Percentiles rank a stretch among this genome's conserved stretches.
Evolutionary conservation across 2,113 vertebrate species (phyloP).

Genomic region (Rhineura floridana): DNA sequence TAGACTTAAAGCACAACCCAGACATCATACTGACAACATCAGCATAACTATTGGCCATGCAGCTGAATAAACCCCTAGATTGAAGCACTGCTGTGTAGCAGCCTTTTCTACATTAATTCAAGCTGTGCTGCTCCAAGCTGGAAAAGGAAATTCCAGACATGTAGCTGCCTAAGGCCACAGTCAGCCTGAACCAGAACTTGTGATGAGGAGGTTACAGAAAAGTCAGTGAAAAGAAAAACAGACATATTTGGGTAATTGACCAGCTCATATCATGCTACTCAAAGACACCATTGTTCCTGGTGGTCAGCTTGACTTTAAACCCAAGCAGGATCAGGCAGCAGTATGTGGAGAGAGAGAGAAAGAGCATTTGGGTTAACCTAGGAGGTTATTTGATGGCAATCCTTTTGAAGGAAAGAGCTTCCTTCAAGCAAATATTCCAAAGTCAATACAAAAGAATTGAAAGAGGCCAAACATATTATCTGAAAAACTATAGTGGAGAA

Average conservation of each 20-base stretch:
- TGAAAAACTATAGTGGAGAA: not conserved
- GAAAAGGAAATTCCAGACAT: constrained; percentile 69
- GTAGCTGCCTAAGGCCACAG: constrained; percentile 55
- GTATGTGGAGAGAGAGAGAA: not conserved
- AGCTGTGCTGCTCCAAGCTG: constrained; percentile 53
- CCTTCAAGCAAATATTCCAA: not conserved
- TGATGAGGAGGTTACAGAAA: constrained; percentile 66
- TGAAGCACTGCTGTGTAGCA: constrained; percentile 35
- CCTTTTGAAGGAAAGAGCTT: not conserved
- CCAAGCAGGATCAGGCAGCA: not conserved
- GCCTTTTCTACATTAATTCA: constrained; percentile 56
- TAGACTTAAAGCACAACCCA: not conserved
- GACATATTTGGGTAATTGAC: constrained; percentile 36
- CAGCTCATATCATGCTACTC: constrained; percentile 24
- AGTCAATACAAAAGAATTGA: not conserved
- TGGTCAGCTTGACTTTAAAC: constrained; percentile 12
- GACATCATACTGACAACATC: not conserved
- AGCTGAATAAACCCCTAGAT: constrained; percentile 64
- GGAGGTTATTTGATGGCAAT: not conserved
- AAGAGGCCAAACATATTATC: not conserved
- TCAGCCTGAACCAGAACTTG: constrained; percentile 60
- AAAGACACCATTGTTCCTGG: constrained; percentile 27
- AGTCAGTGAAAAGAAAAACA: constrained; percentile 63
- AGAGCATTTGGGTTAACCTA: not conserved
- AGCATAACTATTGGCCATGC: constrained; percentile 1